phyloP scores from a whole-genome alignment of 2,113 vertebrate genomes.

The Bos indicus region DNA sequence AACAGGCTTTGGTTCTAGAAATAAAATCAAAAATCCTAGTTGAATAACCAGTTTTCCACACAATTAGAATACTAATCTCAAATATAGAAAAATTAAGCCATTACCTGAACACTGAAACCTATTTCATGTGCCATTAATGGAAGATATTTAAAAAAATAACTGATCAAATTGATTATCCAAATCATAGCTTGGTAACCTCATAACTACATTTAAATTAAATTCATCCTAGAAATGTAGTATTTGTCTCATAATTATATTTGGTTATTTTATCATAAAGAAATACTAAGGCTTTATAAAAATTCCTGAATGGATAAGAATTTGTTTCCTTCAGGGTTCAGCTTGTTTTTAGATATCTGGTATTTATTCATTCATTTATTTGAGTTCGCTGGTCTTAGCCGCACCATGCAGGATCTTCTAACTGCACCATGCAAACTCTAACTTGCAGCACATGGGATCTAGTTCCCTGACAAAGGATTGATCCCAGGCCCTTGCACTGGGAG shows the following conservation, averaged over 20 bases:
- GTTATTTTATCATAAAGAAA: not conserved
- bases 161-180: not conserved
- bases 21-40: not conserved
- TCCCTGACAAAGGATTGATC: not conserved
- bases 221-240: not conserved
- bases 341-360: not conserved
- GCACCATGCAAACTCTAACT: not conserved
- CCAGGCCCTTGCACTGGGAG: not conserved
- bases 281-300: not conserved
- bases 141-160: not conserved
- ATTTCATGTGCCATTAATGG: not conserved
- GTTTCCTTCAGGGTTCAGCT: not conserved
- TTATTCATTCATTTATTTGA: not conserved
- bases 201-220: not conserved
- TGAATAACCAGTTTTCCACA: not conserved
- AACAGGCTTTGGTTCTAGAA: not conserved
- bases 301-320: not conserved
- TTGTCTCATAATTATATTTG: not conserved
- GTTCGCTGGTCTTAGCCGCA: not conserved
- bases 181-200: not conserved
- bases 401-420: not conserved
- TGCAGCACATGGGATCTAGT: not conserved
- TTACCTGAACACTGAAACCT: not conserved
- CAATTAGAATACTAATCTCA: not conserved
- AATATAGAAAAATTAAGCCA: not conserved